Percentiles rank a stretch among this genome's conserved stretches.
Evolutionary conservation across 2,797 vertebrate genomes (phyloP).

Genomic region (Danio jaintianensis): DNA sequence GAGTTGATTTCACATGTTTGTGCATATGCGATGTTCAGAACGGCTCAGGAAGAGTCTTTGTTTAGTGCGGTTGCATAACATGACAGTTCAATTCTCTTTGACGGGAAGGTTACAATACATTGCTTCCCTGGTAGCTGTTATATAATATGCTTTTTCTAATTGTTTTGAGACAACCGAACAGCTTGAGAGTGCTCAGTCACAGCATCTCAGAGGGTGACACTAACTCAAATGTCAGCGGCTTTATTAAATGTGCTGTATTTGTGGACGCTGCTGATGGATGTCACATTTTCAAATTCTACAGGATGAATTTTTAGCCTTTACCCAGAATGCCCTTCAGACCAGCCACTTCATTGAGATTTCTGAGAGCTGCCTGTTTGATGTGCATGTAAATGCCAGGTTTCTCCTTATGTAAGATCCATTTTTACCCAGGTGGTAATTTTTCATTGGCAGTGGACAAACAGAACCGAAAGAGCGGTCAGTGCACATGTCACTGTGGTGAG

Average conservation of each 20-base stretch:
- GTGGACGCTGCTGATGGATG: constrained; percentile 16
- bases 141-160: constrained; percentile 32
- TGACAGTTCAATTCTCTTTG: constrained; percentile 14
- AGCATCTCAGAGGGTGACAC: constrained; percentile 16
- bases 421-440: constrained; percentile 26
- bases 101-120: constrained; percentile 12
- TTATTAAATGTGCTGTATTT: constrained; percentile 26
- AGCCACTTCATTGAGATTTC: constrained; percentile 25
- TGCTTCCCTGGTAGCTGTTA: constrained; percentile 21
- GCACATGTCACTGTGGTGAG: constrained; percentile 21
- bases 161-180: constrained; percentile 24
- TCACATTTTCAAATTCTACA: constrained; percentile 33
- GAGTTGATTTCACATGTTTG: constrained; percentile 35
- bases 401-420: constrained; percentile 33
- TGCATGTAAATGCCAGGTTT: constrained; percentile 42
- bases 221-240: constrained; percentile 16
- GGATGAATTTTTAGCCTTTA: constrained; percentile 20
- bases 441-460: constrained; percentile 24
- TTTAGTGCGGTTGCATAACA: constrained; percentile 17
- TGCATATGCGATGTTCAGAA: neutral
- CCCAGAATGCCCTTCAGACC: constrained; percentile 36
- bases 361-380: constrained; percentile 25
- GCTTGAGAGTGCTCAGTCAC: constrained; percentile 18
- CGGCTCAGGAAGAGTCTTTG: neutral
- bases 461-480: constrained; percentile 22